These are phyloP conservation scores for Theristicus caerulescens DNA, from an alignment of 2,113 vertebrate genomes.

Conservation along the genomic window DNA sequence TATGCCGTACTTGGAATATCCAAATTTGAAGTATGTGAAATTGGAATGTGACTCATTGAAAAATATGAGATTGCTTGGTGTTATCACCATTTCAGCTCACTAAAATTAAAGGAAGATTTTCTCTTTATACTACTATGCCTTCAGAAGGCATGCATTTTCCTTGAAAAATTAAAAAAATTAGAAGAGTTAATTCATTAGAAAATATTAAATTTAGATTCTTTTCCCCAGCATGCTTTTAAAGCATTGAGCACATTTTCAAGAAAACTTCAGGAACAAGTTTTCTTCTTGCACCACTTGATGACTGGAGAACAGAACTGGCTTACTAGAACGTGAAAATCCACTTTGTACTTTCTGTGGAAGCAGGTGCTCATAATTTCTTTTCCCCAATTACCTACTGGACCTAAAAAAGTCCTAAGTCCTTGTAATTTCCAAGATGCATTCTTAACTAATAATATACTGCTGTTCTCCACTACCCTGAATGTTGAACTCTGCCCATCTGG, in stretches of 20 bases:
- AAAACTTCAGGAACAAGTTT: background rate
- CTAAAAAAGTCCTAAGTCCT: background rate
- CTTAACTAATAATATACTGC: background rate
- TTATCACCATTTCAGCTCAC: background rate
- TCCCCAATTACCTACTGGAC: rapidly evolving
- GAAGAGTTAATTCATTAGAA: background rate
- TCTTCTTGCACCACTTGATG: background rate
- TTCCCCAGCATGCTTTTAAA: background rate
- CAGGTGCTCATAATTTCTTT: background rate
- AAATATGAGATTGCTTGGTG: background rate
- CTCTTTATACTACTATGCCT: background rate
- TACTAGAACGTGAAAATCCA: background rate
- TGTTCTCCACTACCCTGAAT: background rate
- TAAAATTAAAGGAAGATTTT: background rate
- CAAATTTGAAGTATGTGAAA: background rate
- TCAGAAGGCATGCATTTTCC: background rate
- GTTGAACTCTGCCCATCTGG: background rate
- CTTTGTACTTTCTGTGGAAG: background rate
- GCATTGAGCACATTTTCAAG: background rate
- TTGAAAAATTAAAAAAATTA: background rate
- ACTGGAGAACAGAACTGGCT: background rate
- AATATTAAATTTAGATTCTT: background rate
- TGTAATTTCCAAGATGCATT: background rate
- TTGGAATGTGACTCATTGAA: background rate
- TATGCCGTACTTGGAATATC: background rate